Evolutionary conservation across 2,797 vertebrate species (phyloP).

Genomic region (Dendrocincla fuliginosa): DNA sequence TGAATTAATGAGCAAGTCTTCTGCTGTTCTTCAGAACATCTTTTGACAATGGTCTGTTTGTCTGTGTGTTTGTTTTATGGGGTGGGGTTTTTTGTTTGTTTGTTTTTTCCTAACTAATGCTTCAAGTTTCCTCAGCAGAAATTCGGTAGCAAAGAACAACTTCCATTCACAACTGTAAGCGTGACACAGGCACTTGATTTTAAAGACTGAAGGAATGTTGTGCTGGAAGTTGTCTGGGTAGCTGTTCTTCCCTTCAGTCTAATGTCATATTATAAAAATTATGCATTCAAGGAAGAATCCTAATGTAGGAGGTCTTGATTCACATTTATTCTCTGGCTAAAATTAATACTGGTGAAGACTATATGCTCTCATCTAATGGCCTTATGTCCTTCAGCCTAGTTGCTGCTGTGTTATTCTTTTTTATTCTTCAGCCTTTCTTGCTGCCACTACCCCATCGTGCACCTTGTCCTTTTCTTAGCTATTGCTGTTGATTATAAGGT

Average conservation of each 20-base stretch:
- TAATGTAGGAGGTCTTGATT: not conserved
- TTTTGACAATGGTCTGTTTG: not conserved
- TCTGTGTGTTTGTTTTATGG: not conserved
- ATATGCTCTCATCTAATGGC: not conserved
- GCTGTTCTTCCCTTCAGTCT: not conserved
- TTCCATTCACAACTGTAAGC: not conserved
- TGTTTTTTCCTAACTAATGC: not conserved
- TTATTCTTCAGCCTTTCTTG: not conserved
- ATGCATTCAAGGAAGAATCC: not conserved
- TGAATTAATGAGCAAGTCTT: not conserved
- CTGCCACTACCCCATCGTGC: not conserved
- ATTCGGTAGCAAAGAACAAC: not conserved
- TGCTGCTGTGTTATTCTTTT: not conserved
- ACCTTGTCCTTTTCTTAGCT: not conserved
- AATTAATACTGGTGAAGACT: not conserved
- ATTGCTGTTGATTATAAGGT: not conserved
- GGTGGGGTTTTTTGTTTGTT: not conserved
- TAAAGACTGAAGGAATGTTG: not conserved
- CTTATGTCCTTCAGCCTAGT: not conserved
- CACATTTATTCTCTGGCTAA: not conserved
- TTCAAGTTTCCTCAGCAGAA: not conserved
- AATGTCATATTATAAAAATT: not conserved
- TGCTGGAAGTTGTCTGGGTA: not conserved
- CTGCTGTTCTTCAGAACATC: not conserved
- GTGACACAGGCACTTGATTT: not conserved